phyloP scores from a whole-genome alignment of 2,113 vertebrate genomes.

The Mastomys natalensis region DNA sequence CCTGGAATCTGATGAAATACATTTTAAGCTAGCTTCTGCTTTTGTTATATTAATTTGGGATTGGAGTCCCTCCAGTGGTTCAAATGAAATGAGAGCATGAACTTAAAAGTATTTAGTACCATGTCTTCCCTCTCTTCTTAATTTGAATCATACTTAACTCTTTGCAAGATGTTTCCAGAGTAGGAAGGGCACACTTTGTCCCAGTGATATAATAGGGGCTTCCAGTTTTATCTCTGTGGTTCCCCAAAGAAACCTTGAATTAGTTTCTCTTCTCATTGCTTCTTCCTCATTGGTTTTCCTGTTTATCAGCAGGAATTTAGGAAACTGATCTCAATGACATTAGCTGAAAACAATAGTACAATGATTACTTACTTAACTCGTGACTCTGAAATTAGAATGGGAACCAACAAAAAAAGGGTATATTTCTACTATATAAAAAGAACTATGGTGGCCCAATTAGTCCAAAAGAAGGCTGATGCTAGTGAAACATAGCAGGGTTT shows the following conservation, averaged over 20 bases:
- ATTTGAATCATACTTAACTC: conserved; percentile 61
- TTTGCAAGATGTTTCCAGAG: conserved; percentile 38
- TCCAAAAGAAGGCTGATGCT: neutral
- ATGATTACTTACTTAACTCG: neutral
- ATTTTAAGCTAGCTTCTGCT: conserved; percentile 49
- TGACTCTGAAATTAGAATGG: neutral
- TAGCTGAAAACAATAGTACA: neutral
- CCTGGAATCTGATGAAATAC: conserved; percentile 50
- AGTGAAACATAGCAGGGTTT: neutral
- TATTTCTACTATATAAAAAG: neutral
- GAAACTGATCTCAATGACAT: neutral
- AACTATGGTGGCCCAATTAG: neutral
- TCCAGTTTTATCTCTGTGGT: neutral
- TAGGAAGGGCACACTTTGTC: neutral
- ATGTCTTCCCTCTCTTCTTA: conserved; percentile 62
- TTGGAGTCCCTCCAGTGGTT: conserved; percentile 54
- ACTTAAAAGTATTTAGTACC: conserved; percentile 62
- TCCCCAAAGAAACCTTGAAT: neutral
- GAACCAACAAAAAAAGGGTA: neutral
- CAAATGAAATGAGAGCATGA: conserved; percentile 68
- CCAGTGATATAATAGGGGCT: neutral
- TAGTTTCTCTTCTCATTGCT: neutral
- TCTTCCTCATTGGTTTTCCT: neutral
- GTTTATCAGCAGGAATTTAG: neutral
- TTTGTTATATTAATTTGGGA: conserved; percentile 71